A percentile compares a stretch with the other conserved stretches of the same genome.
phyloP scores from a whole-genome alignment of 2,888 invertebrate species.

The Ischnura elegans region DNA sequence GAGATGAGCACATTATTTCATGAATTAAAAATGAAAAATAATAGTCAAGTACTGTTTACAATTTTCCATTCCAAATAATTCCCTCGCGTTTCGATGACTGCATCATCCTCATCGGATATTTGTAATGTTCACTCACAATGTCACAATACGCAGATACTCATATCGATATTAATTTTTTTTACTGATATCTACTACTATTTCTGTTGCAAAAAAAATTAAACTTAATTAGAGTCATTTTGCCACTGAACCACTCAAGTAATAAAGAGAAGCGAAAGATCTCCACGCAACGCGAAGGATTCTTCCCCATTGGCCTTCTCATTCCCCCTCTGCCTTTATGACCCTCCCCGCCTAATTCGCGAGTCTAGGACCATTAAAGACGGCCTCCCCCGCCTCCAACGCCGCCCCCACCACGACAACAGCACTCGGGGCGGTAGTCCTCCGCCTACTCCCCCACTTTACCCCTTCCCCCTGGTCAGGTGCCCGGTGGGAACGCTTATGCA shows the following conservation, averaged over 20 bases:
- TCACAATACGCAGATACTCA: too few species aligned
- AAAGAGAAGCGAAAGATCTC: neutral
- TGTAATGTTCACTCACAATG: too few species aligned
- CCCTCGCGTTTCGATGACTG: too few species aligned
- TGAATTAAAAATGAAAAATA: too few species aligned
- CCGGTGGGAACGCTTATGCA: constrained; percentile 13
- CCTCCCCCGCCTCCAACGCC: neutral
- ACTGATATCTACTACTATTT: too few species aligned
- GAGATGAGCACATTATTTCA: too few species aligned
- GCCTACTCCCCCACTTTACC: neutral
- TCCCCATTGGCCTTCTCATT: neutral
- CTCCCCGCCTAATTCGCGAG: neutral
- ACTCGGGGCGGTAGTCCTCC: neutral
- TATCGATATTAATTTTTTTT: too few species aligned
- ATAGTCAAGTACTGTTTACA: too few species aligned
- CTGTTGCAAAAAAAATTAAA: too few species aligned
- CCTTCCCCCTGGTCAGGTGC: neutral
- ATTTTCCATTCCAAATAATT: too few species aligned
- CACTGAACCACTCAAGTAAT: neutral
- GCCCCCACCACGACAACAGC: neutral
- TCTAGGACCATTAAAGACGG: neutral
- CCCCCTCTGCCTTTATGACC: neutral
- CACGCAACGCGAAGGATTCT: neutral
- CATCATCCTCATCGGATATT: too few species aligned
- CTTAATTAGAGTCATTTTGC: too few species aligned